phyloP scores from a whole-genome alignment of 1,140 invertebrate species.

The Palaemon carinicauda region DNA sequence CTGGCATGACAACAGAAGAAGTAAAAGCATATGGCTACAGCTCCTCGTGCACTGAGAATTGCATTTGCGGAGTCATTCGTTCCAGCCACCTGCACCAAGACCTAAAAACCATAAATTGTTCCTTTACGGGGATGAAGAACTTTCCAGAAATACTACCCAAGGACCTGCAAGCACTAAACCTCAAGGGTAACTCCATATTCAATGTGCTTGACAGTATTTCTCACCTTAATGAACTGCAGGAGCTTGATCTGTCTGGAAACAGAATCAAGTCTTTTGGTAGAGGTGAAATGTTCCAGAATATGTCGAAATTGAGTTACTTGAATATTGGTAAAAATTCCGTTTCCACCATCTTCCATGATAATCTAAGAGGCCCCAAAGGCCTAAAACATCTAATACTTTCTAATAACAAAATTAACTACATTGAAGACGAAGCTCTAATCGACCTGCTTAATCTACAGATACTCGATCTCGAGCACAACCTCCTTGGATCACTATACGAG shows the following conservation, averaged over 20 bases:
- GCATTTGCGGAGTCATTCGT: conserved; percentile 22
- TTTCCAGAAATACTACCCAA: conserved; percentile 38
- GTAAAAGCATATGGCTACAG: neutral
- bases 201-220: conserved; percentile 41
- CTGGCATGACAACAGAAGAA: too few species aligned
- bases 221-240: conserved; percentile 30
- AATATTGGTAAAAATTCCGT: conserved; percentile 62
- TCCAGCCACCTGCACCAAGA: conserved; percentile 46
- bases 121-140: conserved; percentile 22
- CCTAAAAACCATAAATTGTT: conserved; percentile 54
- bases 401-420: conserved; percentile 60
- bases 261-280: conserved; percentile 61
- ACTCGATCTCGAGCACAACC: conserved; percentile 61
- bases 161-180: conserved; percentile 41
- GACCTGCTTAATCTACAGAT: conserved; percentile 54
- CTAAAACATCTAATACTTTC: conserved; percentile 61
- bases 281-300: conserved; percentile 61
- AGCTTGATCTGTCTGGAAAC: conserved; percentile 62
- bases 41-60: conserved; percentile 22
- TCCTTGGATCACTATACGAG: conserved; percentile 61
- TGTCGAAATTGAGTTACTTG: conserved; percentile 56
- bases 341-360: conserved; percentile 61
- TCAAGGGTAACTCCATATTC: conserved; percentile 47
- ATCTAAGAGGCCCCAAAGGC: conserved; percentile 58
- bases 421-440: conserved; percentile 59